These are phyloP conservation scores for Pelobates fuscus DNA, from an alignment of 2,113 vertebrate genomes.

Conservation along the genomic window DNA sequence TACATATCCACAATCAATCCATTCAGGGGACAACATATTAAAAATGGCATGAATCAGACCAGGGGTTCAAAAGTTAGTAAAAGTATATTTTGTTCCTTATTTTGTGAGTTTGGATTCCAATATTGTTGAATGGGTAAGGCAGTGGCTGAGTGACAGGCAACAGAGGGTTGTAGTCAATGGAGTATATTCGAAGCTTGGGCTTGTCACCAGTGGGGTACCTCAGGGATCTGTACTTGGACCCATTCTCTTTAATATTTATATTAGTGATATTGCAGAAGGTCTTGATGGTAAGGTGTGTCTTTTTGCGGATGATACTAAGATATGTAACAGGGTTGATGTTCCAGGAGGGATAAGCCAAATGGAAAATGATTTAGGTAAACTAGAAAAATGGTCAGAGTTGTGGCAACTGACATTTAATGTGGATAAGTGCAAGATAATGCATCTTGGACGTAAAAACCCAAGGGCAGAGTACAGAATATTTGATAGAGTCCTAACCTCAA, in stretches of 20 bases:
- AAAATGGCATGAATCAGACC: too few species aligned
- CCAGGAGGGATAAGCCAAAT: not conserved
- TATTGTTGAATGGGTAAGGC: not conserved
- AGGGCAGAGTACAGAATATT: not conserved
- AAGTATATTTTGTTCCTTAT: too few species aligned
- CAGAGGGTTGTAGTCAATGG: not conserved
- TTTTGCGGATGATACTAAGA: slow-evolving; percentile 13
- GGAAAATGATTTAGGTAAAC: not conserved
- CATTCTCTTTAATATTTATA: not conserved
- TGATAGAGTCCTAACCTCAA: not conserved
- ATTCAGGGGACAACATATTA: too few species aligned
- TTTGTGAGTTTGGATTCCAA: not conserved
- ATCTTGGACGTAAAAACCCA: not conserved
- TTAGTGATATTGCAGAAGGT: not conserved
- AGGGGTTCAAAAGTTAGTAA: too few species aligned
- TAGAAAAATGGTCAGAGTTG: not conserved
- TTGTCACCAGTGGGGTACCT: not conserved
- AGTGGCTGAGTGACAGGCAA: not conserved
- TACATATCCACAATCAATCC: too few species aligned
- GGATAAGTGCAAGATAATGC: not conserved
- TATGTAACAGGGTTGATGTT: slow-evolving; percentile 2
- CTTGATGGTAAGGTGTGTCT: not conserved
- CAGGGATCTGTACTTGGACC: not conserved
- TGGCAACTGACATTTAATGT: not conserved
- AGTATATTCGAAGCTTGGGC: not conserved